A percentile compares a stretch with the other conserved stretches of the same genome.
Evolutionary conservation across 2,797 vertebrate genomes (phyloP).

Genomic region (Coracias cyanogaster): DNA sequence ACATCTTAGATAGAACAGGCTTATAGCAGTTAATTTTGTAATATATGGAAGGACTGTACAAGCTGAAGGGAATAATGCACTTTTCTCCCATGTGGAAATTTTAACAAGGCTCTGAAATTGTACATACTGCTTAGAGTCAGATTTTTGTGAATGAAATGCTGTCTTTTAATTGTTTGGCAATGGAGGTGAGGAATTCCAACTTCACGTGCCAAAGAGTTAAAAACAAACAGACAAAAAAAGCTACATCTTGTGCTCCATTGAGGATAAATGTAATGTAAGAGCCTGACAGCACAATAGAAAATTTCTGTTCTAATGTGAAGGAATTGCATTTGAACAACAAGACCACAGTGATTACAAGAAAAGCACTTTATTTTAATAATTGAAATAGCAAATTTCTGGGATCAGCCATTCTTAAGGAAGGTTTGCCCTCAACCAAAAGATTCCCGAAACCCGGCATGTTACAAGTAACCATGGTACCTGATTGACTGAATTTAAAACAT

Average conservation of each 20-base stretch:
- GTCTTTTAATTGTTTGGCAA: slow-evolving; percentile 69
- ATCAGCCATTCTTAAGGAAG: slow-evolving; percentile 22
- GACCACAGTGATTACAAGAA: slow-evolving; percentile 51
- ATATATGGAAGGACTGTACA: slow-evolving; percentile 80
- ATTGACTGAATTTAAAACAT: slow-evolving; percentile 63
- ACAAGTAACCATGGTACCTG: slow-evolving; percentile 60
- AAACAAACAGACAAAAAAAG: neutral
- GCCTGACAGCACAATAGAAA: neutral
- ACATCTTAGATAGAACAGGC: slow-evolving; percentile 73
- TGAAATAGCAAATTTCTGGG: slow-evolving; percentile 32
- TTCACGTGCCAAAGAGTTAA: slow-evolving; percentile 62
- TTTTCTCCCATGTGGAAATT: slow-evolving; percentile 75
- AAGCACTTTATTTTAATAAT: slow-evolving; percentile 62
- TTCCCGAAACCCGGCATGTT: neutral
- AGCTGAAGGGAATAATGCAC: slow-evolving; percentile 78
- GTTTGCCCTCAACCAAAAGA: slow-evolving; percentile 41
- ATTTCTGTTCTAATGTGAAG: slow-evolving; percentile 41
- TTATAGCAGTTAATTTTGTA: slow-evolving; percentile 77
- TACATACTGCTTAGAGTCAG: slow-evolving; percentile 65
- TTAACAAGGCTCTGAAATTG: slow-evolving; percentile 76
- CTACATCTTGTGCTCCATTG: slow-evolving; percentile 36
- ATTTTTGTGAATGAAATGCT: slow-evolving; percentile 66
- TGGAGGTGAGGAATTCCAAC: slow-evolving; percentile 47
- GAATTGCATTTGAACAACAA: slow-evolving; percentile 41
- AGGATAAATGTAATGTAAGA: slow-evolving; percentile 12